phyloP scores from a whole-genome alignment of 2,797 vertebrate species.

The Fundulus diaphanus region DNA sequence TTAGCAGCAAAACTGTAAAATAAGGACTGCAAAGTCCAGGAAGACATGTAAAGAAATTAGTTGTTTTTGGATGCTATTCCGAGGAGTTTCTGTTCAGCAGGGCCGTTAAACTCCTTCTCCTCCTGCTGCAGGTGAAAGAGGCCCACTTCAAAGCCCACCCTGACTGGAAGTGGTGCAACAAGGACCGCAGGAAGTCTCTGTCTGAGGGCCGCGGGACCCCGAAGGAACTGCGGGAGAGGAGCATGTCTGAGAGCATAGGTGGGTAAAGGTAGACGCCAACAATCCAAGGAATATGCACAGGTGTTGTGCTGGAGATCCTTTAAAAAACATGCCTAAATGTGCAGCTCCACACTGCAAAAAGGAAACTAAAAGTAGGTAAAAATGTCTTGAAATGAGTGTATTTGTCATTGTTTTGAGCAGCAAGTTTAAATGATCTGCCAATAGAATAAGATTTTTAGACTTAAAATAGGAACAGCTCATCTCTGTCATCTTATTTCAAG shows the following conservation, averaged over 20 bases:
- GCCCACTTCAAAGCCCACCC: slow-evolving; percentile 94
- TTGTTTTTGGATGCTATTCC: not conserved
- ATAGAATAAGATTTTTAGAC: too few relatives aligned
- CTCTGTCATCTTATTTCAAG: too few relatives aligned
- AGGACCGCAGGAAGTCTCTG: slow-evolving; percentile 91
- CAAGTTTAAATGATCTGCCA: too few relatives aligned
- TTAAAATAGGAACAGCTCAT: too few relatives aligned
- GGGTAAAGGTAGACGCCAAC: slow-evolving; percentile 3
- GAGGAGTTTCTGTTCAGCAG: too few relatives aligned
- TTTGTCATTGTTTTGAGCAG: too few relatives aligned
- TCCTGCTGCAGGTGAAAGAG: slow-evolving; percentile 87
- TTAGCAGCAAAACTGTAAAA: not conserved
- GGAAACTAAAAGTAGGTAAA: too few relatives aligned
- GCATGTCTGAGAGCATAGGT: slow-evolving; percentile 90
- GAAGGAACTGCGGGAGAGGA: slow-evolving; percentile 88
- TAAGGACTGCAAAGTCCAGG: not conserved
- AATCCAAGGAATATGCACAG: not conserved
- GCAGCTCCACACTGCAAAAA: too few relatives aligned
- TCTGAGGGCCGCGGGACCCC: slow-evolving; percentile 86
- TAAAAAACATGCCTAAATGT: too few relatives aligned
- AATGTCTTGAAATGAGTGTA: too few relatives aligned
- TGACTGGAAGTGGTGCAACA: slow-evolving; percentile 97
- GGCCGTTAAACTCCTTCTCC: not conserved
- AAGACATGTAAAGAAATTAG: too few relatives aligned
- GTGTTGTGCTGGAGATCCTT: not conserved